Evolutionary conservation across 2,888 invertebrate genomes (phyloP).

Genomic region (Panorpa germanica): DNA sequence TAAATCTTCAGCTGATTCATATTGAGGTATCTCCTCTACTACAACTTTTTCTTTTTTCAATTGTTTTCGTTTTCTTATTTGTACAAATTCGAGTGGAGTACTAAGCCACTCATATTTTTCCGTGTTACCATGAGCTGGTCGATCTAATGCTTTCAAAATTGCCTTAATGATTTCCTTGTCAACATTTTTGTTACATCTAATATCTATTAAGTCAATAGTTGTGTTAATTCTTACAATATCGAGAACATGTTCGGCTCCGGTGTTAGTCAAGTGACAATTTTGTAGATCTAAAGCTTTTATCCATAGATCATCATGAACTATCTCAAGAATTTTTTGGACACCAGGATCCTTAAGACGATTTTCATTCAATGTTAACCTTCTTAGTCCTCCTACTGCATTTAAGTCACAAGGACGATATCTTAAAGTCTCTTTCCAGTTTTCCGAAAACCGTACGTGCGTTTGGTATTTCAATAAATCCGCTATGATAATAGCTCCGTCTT

Average conservation of each 20-base stretch:
- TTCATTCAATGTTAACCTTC: conserved; percentile 45
- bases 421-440: conserved; percentile 64
- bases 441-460: conserved; percentile 52
- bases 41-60: too few species aligned
- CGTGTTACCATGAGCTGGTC: too few species aligned
- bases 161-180: too few species aligned
- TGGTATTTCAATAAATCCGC: conserved; percentile 50
- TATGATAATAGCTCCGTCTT: conserved; percentile 39
- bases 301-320: conserved; percentile 61
- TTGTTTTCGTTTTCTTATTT: too few species aligned
- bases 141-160: too few species aligned
- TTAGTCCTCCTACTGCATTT: conserved; percentile 52
- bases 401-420: conserved; percentile 56
- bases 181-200: conserved; percentile 52
- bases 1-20: too few species aligned
- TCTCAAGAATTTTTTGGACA: conserved; percentile 36
- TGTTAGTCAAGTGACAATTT: conserved; percentile 50
- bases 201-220: conserved; percentile 46
- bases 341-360: conserved; percentile 53
- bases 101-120: too few species aligned
- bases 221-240: conserved; percentile 42
- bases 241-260: conserved; percentile 31
- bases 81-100: too few species aligned
- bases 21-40: too few species aligned
- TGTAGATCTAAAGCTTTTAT: conserved; percentile 56